Conservation (phyloP, 64 coral and sea anemone genomes). For the Platygyra sinensis region DNA sequence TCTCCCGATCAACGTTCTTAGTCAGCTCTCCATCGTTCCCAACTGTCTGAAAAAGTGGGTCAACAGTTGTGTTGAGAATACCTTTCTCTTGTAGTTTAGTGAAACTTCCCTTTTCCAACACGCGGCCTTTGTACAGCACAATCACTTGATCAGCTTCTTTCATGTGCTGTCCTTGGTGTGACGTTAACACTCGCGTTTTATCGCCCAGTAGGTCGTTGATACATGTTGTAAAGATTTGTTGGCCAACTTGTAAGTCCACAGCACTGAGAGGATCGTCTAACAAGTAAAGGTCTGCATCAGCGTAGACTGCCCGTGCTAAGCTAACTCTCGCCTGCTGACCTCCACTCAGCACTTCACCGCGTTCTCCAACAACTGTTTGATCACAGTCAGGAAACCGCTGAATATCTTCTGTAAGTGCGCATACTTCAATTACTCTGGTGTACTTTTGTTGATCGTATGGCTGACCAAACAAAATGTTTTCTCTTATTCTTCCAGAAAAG, state of each 20-base stretch:
- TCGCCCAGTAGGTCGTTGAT: background rate
- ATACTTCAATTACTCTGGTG: background rate
- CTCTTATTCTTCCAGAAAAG: background rate
- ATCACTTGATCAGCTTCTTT: conserved; percentile 7
- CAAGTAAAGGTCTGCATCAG: background rate
- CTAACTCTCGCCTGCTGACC: background rate
- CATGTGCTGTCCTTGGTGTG: conserved; percentile 20
- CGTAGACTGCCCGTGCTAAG: background rate
- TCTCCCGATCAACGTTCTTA: background rate
- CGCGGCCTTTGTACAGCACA: background rate
- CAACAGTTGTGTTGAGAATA: background rate
- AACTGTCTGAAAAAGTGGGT: background rate
- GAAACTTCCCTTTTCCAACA: background rate
- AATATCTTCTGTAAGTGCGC: background rate
- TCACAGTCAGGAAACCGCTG: background rate
- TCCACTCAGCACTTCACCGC: conserved; percentile 20
- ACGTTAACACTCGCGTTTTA: background rate
- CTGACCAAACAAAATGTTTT: conserved; percentile 1
- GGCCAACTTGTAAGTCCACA: conserved; percentile 7
- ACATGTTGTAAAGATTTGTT: background rate
- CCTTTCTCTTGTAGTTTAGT: background rate
- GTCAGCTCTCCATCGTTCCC: too few species aligned
- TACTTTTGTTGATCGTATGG: background rate
- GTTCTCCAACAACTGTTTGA: conserved; percentile 11
- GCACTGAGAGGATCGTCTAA: conserved; percentile 5